Percentiles rank a stretch among this genome's conserved stretches.
Conservation (phyloP, 2,888 invertebrate genomes). For the Abscondita cerata region DNA sequence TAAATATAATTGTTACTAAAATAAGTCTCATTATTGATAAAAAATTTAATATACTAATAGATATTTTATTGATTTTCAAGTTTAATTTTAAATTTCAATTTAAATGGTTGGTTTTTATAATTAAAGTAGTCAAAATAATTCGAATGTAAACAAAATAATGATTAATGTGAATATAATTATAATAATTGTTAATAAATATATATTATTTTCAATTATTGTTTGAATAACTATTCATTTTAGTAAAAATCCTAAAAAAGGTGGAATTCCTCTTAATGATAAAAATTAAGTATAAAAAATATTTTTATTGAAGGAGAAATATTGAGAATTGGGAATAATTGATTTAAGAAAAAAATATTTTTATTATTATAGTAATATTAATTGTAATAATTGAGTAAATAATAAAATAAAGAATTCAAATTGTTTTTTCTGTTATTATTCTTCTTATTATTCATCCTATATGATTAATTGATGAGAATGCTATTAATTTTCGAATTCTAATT, state of each 20-base stretch:
- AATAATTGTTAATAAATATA: constrained; percentile 58
- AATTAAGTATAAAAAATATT: constrained; percentile 62
- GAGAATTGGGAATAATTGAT: constrained; percentile 59
- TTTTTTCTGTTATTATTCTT: constrained; percentile 39
- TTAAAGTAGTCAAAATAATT: constrained; percentile 60
- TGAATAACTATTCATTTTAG: constrained; percentile 68
- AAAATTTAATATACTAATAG: constrained; percentile 44
- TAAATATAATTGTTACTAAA: constrained; percentile 29
- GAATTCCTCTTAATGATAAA: constrained; percentile 66
- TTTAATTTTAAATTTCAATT: constrained; percentile 50
- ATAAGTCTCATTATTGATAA: constrained; percentile 52
- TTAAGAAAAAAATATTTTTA: constrained; percentile 62
- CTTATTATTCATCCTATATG: constrained; percentile 63
- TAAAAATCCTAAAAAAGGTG: constrained; percentile 68
- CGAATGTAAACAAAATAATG: constrained; percentile 65
- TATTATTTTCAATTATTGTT: constrained; percentile 59
- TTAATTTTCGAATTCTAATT: constrained; percentile 62
- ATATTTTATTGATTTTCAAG: constrained; percentile 31
- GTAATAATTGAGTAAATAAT: too few relatives aligned
- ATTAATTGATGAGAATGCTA: constrained; percentile 70
- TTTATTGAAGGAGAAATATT: too few relatives aligned
- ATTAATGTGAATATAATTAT: constrained; percentile 64
- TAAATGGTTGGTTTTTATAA: constrained; percentile 61
- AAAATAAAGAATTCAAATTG: constrained; percentile 42
- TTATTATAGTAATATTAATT: constrained; percentile 59